phyloP scores from a whole-genome alignment of 2,797 vertebrate genomes.

The Notolabrus celidotus region DNA sequence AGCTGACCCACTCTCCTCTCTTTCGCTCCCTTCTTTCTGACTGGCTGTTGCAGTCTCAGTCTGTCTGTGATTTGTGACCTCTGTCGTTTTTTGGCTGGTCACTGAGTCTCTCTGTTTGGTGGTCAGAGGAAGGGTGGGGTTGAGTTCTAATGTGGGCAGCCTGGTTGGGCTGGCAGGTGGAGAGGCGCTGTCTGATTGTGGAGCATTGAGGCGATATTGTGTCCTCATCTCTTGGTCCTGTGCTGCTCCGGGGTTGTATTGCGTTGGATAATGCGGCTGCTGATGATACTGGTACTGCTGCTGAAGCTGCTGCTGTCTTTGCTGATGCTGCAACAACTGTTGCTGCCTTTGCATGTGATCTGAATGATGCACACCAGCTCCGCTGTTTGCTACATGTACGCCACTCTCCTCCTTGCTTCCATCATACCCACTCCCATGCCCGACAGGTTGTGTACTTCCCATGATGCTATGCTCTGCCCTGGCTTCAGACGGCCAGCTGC shows the following conservation, averaged over 20 bases:
- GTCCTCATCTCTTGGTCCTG: constrained; percentile 55
- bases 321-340: constrained; percentile 56
- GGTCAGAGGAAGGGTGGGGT: constrained; percentile 27
- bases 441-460: constrained; percentile 44
- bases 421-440: constrained; percentile 66
- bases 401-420: constrained; percentile 60
- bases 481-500: constrained; percentile 59
- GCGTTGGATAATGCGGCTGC: constrained; percentile 48
- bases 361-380: constrained; percentile 34
- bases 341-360: constrained; percentile 64
- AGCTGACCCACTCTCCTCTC: constrained; percentile 59
- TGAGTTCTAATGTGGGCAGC: constrained; percentile 23
- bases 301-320: constrained; percentile 50
- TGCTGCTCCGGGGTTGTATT: constrained; percentile 17
- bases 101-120: constrained; percentile 60
- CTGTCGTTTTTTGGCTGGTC: constrained; percentile 37
- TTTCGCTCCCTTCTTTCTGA: constrained; percentile 44
- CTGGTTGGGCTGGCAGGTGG: constrained; percentile 43
- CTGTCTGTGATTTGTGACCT: constrained; percentile 50
- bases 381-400: constrained; percentile 19
- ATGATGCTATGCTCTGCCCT: constrained; percentile 53
- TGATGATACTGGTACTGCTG: constrained; percentile 43
- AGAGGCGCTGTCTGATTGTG: constrained; percentile 67
- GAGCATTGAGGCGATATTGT: constrained; percentile 60
- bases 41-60: constrained; percentile 44